A percentile compares a stretch with the other conserved stretches of the same genome.
phyloP scores from a whole-genome alignment of 2,113 vertebrate species.

The Microtus richardsoni region DNA sequence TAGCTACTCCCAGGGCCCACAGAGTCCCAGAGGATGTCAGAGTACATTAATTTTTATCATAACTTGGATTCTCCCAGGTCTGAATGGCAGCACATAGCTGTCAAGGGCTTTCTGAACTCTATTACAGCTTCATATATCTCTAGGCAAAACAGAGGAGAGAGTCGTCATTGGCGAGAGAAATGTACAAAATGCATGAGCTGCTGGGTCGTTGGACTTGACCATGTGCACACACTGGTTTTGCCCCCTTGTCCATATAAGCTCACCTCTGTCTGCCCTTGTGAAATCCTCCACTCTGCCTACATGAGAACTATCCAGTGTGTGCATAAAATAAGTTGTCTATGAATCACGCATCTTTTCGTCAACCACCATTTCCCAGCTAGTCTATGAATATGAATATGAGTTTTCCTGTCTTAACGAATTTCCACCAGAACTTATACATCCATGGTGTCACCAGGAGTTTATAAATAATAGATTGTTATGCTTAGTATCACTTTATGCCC shows the following conservation, averaged over 20 bases:
- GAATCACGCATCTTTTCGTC: neutral
- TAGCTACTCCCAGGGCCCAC: constrained; percentile 89
- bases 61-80: constrained; percentile 93
- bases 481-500: constrained; percentile 42
- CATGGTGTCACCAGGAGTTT: neutral
- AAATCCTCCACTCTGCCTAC: neutral
- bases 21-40: constrained; percentile 93
- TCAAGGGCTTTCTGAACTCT: constrained; percentile 91
- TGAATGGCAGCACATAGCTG: constrained; percentile 95
- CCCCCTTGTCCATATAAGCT: constrained; percentile 45
- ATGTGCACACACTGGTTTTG: constrained; percentile 50
- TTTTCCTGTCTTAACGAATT: constrained; percentile 47
- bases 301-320: neutral
- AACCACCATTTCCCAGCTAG: constrained; percentile 11
- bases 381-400: constrained; percentile 47
- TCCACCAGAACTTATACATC: constrained; percentile 43
- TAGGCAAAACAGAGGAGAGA: constrained; percentile 82
- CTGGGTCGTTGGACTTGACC: constrained; percentile 84
- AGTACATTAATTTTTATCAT: constrained; percentile 96
- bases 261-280: neutral
- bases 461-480: constrained; percentile 66
- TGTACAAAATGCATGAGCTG: constrained; percentile 86
- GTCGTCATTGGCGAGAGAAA: constrained; percentile 89
- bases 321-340: constrained; percentile 31
- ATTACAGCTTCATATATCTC: constrained; percentile 91